Evolutionary conservation across 2,888 invertebrate genomes (phyloP).

Genomic region (Ametastegia equiseti): DNA sequence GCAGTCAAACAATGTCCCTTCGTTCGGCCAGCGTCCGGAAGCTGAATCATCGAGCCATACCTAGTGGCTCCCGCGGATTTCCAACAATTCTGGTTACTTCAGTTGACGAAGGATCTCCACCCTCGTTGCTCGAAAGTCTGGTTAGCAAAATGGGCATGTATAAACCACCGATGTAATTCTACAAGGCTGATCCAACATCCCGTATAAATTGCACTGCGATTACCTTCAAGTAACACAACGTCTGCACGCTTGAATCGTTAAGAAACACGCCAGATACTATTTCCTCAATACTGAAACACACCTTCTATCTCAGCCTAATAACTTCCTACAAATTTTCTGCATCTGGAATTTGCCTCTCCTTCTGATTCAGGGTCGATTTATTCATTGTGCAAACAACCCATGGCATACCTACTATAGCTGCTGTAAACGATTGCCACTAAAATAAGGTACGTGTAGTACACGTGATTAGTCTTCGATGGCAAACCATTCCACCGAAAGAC

Average conservation of each 20-base stretch:
- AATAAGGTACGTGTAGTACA: not conserved
- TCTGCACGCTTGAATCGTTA: slow-evolving; percentile 38
- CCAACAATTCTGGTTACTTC: slow-evolving; percentile 66
- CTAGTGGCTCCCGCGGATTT: slow-evolving; percentile 60
- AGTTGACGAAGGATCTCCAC: slow-evolving; percentile 50
- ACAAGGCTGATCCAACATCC: slow-evolving; percentile 12
- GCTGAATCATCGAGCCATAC: slow-evolving; percentile 31
- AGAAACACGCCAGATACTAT: slow-evolving; percentile 21
- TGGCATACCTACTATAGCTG: not conserved
- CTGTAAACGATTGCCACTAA: slow-evolving; percentile 10
- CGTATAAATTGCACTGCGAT: slow-evolving; percentile 35
- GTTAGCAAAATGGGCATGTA: not conserved
- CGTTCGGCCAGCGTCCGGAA: slow-evolving; percentile 18
- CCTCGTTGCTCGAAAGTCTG: not conserved
- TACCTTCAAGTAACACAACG: not conserved
- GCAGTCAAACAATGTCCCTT: slow-evolving; percentile 36
- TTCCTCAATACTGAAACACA: not conserved
- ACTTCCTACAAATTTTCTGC: too few species aligned
- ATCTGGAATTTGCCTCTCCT: too few species aligned
- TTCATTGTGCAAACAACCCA: slow-evolving; percentile 15
- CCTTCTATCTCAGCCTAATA: not conserved
- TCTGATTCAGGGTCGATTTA: not conserved
- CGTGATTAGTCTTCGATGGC: slow-evolving; percentile 41
- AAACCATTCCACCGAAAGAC: slow-evolving; percentile 32
- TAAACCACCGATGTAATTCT: not conserved